Conservation (phyloP, 2,888 invertebrate genomes). For the Agrilus mali region DNA sequence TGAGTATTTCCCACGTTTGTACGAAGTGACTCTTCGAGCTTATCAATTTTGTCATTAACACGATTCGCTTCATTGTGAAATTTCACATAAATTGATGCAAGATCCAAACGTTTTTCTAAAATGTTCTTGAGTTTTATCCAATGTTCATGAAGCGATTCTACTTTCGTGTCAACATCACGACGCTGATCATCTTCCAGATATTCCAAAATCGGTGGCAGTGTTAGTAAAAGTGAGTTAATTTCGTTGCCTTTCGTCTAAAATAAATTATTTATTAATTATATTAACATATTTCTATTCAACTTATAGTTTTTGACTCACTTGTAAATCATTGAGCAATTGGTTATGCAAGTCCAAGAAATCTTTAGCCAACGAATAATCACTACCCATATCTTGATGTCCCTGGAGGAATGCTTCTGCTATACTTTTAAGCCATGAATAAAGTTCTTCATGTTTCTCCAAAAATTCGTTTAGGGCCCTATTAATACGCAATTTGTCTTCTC, state of each 20-base stretch:
- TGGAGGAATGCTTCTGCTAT: constrained; percentile 61
- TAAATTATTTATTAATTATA: no score
- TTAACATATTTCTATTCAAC: no score
- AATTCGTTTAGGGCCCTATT: constrained; percentile 55
- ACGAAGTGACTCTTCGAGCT: constrained; percentile 46
- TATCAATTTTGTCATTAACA: constrained; percentile 51
- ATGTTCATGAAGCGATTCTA: constrained; percentile 46
- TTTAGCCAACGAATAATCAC: constrained; percentile 47
- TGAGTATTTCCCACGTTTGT: constrained; percentile 35
- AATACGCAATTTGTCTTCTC: constrained; percentile 56
- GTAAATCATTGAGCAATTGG: constrained; percentile 58
- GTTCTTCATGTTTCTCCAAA: constrained; percentile 52
- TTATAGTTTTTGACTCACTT: constrained; percentile 38
- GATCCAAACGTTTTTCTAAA: constrained; percentile 49
- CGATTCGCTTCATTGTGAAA: constrained; percentile 59
- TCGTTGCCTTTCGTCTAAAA: constrained; percentile 53
- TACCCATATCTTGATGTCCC: constrained; percentile 65
- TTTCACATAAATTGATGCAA: constrained; percentile 54
- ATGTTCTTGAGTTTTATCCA: constrained; percentile 50
- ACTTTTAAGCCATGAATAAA: constrained; percentile 61
- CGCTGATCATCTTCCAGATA: constrained; percentile 52
- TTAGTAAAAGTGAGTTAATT: constrained; percentile 49
- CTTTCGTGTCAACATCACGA: constrained; percentile 48
- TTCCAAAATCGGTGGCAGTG: constrained; percentile 48
- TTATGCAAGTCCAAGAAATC: constrained; percentile 65